These are phyloP conservation scores for Tortrix viridana DNA, from an alignment of 2,888 invertebrate genomes.

Conservation along the genomic window DNA sequence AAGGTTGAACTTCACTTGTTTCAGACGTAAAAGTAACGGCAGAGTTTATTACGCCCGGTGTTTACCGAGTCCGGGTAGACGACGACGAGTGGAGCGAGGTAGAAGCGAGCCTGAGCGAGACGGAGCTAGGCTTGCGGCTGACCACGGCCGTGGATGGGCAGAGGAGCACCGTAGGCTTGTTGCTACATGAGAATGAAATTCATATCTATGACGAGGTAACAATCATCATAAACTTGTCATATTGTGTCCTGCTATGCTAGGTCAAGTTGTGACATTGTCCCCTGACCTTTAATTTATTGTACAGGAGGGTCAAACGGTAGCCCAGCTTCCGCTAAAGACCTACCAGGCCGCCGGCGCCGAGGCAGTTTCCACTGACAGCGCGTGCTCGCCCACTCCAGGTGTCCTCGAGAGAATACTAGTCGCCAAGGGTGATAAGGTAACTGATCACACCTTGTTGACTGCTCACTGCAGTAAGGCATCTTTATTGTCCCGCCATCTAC, in stretches of 20 bases:
- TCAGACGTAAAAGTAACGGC: slow-evolving; percentile 83
- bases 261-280: background rate
- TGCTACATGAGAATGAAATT: slow-evolving; percentile 66
- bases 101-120: slow-evolving; percentile 56
- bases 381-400: slow-evolving; percentile 97
- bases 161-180: slow-evolving; percentile 63
- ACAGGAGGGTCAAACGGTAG: slow-evolving; percentile 88
- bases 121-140: slow-evolving; percentile 58
- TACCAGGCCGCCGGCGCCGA: slow-evolving; percentile 73
- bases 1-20: slow-evolving; percentile 38
- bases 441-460: too few species aligned
- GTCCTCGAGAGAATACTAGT: slow-evolving; percentile 96
- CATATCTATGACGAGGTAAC: slow-evolving; percentile 75
- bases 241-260: background rate
- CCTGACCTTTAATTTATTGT: slow-evolving; percentile 21
- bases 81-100: slow-evolving; percentile 83
- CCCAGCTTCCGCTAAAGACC: slow-evolving; percentile 85
- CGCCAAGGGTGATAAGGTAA: slow-evolving; percentile 87
- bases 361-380: slow-evolving; percentile 69
- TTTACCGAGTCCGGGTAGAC: slow-evolving; percentile 69
- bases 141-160: slow-evolving; percentile 61
- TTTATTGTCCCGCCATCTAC: too few species aligned
- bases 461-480: too few species aligned
- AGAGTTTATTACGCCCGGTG: slow-evolving; percentile 75
- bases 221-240: background rate